Evolutionary conservation across 1,140 invertebrate genomes (phyloP), one percentile per base, ranked within the genome.

Genomic region (Saccostrea cuccullata): DNA sequence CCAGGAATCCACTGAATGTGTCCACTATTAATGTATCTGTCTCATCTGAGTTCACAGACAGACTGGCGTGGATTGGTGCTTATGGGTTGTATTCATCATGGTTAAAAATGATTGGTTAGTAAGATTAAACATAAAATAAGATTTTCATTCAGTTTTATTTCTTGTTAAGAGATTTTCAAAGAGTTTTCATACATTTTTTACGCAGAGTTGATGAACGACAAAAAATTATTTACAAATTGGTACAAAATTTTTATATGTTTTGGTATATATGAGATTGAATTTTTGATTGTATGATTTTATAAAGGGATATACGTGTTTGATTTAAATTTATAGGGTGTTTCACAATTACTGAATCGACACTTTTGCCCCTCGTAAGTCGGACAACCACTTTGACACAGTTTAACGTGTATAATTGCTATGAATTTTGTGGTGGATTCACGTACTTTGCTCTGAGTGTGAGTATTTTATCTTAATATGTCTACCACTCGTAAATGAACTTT

Each of bases 401-500:
- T 30, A 77, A 77, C 26, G 70, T 77, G 5, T 77, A 30, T 17
- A 77, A 36, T 15, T 77, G 70, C 30, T 77, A 30, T 77, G 26
- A 77, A 36, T 77, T 36, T 77, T 77, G 70, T 77, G 13, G 13
- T 30, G 70, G 70, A 77, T 36, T 77, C 13, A 26, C 70, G 15
- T 77, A 77, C 70, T 77, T 77, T 77, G 23, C 70, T 9, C 26
- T 77, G 6, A 77, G 70, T 77, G 70, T 77, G 26, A 77, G 70
- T 77, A 77, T 36, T 77, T 15, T 64, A 64, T n/a, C 47, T 47
- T 47, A n/a, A n/a, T n/a, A 47, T 47, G 47, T 47, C 9, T 47
- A 47, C 47, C 47, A 47, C 47, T 47, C 5, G 47, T 47, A 47
- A 36, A 36, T 2, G 0, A 1, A 6, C 47, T 47, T 47, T 6